Base-by-base conservation (phyloP, 2,797 vertebrate species). In the Malacoraja senta region DNA sequence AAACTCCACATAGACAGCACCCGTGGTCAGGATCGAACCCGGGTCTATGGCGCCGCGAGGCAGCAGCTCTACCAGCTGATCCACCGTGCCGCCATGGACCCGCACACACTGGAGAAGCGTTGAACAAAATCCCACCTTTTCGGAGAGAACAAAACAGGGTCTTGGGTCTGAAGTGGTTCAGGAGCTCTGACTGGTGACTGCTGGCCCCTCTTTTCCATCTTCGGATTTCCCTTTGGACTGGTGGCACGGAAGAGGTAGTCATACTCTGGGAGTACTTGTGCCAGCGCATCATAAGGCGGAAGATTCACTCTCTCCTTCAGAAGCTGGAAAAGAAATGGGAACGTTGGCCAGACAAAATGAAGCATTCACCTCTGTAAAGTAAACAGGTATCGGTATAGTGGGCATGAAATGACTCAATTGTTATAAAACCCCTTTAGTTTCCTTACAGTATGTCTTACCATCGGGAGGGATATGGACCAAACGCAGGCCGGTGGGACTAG, bases 221-320 rank as follows among this genome's bases (percentile, higher is more conserved):
- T 32, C 13, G 68, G 29, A 17, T 24, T 76, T 24, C 15, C 35
- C 15, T 44, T 21, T 12, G 12, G 93, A 1, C 32, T 13, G 9
- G 77, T 9, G 24, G 19, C 93, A n/a, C 53, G 95, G 93, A 93
- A 80, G 38, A 94, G 58, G 0, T 74, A 32, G 77, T 79, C 93
- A 26, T 94, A 94, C 65, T 95, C 93, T 0, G 95, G 94, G 21
- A 97, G 95, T 74, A 97, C 94, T 90, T 94, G 93, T 35, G 95
- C 94, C 93, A 97, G 4, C 1, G 97, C 95, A 4, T 97, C 95
- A 26, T 94, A 94, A 0, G 95, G 93, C 0, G 96, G 97, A 1
- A 97, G 95, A 86, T 94, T 93, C 93, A 93, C 94, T 0, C 79
- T 2, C 0, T 95, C 94, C 26, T 0, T 94, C 32, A 94, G 95